Base-by-base conservation (phyloP, 2,888 invertebrate genomes). In the Drosophila seclusa region DNA sequence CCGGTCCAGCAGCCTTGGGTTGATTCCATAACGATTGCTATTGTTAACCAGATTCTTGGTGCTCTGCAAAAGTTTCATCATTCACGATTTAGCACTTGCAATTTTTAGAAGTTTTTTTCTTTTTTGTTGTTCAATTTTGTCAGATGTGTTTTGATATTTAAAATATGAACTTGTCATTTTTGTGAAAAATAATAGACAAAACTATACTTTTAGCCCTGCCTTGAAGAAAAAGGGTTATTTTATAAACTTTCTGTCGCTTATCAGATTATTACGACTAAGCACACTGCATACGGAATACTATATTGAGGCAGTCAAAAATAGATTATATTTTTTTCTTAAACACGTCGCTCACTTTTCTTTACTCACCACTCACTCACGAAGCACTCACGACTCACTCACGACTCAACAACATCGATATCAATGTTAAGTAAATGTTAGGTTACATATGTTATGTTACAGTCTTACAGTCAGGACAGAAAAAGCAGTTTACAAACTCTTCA, bases 1-100 rank as follows among this genome's bases (percentile, higher is more conserved):
- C 31, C 54, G 49, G 16, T 72, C 68, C 29, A 82, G 50, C 8
- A 75, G 29, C 29, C 59, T 40, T 18, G 78, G 64, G n/a, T 52
- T 55, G 21, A 16, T 8, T 0, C 40, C 16, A 31, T 36, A n/a
- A 6, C 7, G 7, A n/a, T 34, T 16, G n/a, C 2, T 34, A 27
- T 40, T 40, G 4, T 5, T 11, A n/a, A 24, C 29, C 34, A 34
- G n/a, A 34, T n/a, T 18, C 4, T 18, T 40, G 1, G 3, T 16
- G 42, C 5, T n/a, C 21, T 34, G 49, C 49, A 40, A 38, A 18
- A 34, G n/a, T 13, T 32, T 45, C 68, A 68, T 68, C 16, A 34
- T 48, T 34, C n/a, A 42, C 18, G 21, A 21, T 42, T 42, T 48
- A 36, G 5, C 21, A 76, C 64, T 65, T 48, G 24, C 21, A 71